Evolutionary conservation across 1,140 invertebrate genomes (phyloP), one percentile per base, ranked within the genome.

Genomic region (Pentalonia nigronervosa): DNA sequence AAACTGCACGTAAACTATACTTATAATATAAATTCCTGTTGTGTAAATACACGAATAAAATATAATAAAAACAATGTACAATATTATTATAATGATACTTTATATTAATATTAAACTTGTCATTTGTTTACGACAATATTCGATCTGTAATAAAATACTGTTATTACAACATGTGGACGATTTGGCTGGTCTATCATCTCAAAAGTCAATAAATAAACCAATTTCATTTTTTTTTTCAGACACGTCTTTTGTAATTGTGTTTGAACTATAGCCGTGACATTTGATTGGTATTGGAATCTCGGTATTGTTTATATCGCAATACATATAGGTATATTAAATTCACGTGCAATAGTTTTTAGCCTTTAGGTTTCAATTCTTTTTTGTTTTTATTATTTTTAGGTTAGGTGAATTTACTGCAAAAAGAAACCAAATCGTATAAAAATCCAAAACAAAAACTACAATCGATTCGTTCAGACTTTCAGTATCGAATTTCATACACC

Each of bases 171-270:
- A 34, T 34, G 11, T 76, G 14, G 30, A n/a, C 6, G 4, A 76
- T 76, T 76, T 76, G 60, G n/a, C 60, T 76, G 60, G n/a, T 30
- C n/a, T 76, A n/a, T n/a, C n/a, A n/a, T n/a, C 60, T 76, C n/a
- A 76, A 76, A 76, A 76, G 30, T 30, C 60, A n/a, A 67, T 67
- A 67, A n/a, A 67, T 30, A 60, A 60, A 60, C 9, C 30, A 60
- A 60, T 60, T 25, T 30, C 25, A 25, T 60, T 60, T 76, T n/a
- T 34, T 76, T n/a, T 41, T 41, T 41, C 30, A 76, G n/a, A 76
- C 60, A 20, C 30, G 60, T 76, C 0, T 76, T 67, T 67, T 34
- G 17, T n/a, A 76, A 76, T n/a, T 8, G 60, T 67, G n/a, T 76
- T 30, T n/a, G n/a, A n/a, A 76, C 30, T 76, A n/a, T 76, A 76